Evolutionary conservation across 2,113 vertebrate genomes (phyloP), one percentile per base, ranked within the genome.

Genomic region (Aix galericulata): DNA sequence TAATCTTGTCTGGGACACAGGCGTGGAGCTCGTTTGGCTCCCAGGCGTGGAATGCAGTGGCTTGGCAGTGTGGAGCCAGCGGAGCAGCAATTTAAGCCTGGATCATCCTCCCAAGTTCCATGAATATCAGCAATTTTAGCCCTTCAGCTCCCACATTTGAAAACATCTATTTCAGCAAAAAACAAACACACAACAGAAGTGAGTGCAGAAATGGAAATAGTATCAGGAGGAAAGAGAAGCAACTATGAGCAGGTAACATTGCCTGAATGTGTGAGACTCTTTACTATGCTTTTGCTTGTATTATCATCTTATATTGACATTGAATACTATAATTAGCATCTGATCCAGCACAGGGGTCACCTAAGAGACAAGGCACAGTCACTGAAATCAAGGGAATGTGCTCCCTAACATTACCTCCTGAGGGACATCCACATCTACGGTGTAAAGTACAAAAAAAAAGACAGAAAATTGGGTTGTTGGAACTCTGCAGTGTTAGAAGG

Each of bases 51-150:
- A 94, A 91, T 84, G 56, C 56, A 88, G 82, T 75, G 85, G 73
- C 46, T 95, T 96, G 88, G 88, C 90, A 91, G 56, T 52, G 46
- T 0, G 1, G 31, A 88, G 17, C 15, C 72, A 88, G 50, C 0
- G 0, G 29, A 92, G 44, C 50, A 94, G 59, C 31, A 73, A 42
- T 38, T 85, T 89, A 56, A 77, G 50, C 36, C 56, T 44, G 55
- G 21, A 74, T 60, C 53, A 22, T 48, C 40, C 46, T 86, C 67
- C 6, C 1, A 2, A 52, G 31, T 73, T 91, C 55, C 0, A 0
- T 0, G 0, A 94, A 38, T 83, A 88, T 74, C 63, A 80, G 72
- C 75, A 82, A 82, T 77, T 93, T 52, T 59, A 74, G 42, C 22
- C n/a, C 29, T 59, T 83, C 20, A 60, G 11, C 32, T 83, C 38